Evolutionary conservation across 2,797 vertebrate genomes (phyloP), one percentile per base, ranked within the genome.

Genomic region (Mallotus villosus): DNA sequence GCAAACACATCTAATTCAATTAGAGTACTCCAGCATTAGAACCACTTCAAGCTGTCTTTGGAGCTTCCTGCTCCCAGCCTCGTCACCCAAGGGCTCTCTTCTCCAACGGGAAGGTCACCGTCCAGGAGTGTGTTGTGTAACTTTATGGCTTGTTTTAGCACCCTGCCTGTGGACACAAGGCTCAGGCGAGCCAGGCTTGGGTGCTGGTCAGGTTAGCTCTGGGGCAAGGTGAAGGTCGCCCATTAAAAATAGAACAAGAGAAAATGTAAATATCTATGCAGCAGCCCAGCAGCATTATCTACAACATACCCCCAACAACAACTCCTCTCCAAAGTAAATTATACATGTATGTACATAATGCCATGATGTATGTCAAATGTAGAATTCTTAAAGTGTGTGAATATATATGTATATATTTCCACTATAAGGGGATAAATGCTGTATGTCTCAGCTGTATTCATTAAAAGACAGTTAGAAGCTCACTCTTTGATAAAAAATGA

Each of bases 181-280:
- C 49, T 57, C 49, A 24, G 49, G 34, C 57, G 53, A 24, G 29
- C 67, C 17, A 14, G 21, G 21, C 55, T 22, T 8, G 22, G 32
- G 63, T 24, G 60, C 64, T 37, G 24, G 32, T 16, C 25, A 25
- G 22, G 14, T 37, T 9, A 32, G 49, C 60, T 41, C 24, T 29
- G 46, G 32, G 51, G 4, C 32, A 4, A 49, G 63, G 53, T 5
- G 21, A 70, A 21, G 58, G 61, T 63, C 27, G 16, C n/a, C 19
- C 27, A 60, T 49, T 25, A 76, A 65, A 34, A 27, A 73, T 49
- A 62, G 60, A 51, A 67, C 16, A 70, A 29, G 29, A 57, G 24
- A 11, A 62, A 75, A 71, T 61, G 25, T 71, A 78, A 80, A 79
- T 79, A 53, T 58, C 17, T 19, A 1, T 27, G 55, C 55, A 21